Evolutionary conservation across 2,113 vertebrate species (phyloP), one percentile per base, ranked within the genome.

Genomic region (Lasiurus borealis): DNA sequence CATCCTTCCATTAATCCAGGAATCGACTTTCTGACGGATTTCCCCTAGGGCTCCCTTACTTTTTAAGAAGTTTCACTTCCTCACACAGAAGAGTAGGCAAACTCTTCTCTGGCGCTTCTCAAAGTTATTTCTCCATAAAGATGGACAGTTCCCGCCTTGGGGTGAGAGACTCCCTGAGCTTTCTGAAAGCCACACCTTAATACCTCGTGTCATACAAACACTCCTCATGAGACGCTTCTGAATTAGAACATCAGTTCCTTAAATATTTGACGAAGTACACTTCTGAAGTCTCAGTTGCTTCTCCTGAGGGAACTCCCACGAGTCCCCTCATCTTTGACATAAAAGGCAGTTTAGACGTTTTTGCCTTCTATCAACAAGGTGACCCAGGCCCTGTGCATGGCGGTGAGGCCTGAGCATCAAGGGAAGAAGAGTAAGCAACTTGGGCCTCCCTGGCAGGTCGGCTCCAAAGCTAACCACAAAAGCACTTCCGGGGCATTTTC

Each of bases 381-480:
- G 76, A 50, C 34, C 27, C 48, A 68, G 54, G 36, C 21, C n/a
- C 18, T 52, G 14, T 8, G 54, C 2, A 0, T 1, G 9, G 54
- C 27, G 31, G 21, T 29, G 71, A 80, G 64, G 29, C 8, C 8
- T 7, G n/a, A 59, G 59, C 59, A 25, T 12, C 59, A 2, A 10
- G 40, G 83, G 23, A 64, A n/a, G 15, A 34, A 10, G 44, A 44
- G 9, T 3, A 15, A 40, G 59, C 50, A 6, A 5, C 11, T 6
- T 0, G 2, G 52, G 16, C 44, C 50, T 69, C 8, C 1, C 29
- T 9, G 31, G 66, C 44, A 64, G 40, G 71, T 1, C 1, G 6
- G 52, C 72, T 40, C 13, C 66, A 57, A 1, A 31, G 59, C 21
- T 34, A 10, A 25, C 16, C 59, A 82, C 36, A 64, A 71, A 44